phyloP scores from a whole-genome alignment of 2,888 invertebrate genomes.

The Ptilodon capucinus region DNA sequence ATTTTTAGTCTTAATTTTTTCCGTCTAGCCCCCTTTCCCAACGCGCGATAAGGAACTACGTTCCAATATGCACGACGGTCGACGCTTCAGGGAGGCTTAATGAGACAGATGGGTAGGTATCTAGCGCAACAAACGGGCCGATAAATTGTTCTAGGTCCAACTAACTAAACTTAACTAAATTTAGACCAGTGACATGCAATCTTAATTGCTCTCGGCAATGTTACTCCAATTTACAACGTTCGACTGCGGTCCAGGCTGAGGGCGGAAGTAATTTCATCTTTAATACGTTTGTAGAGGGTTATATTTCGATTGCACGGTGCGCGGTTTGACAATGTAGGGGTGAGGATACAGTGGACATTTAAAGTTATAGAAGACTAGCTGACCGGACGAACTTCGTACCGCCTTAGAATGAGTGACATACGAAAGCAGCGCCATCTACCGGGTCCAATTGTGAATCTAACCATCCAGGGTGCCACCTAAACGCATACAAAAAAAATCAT shows the following conservation, averaged over 20 bases:
- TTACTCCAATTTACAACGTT: conserved; percentile 58
- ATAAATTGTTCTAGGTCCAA: conserved; percentile 61
- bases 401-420: too few species aligned
- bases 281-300: conserved; percentile 24
- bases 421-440: too few species aligned
- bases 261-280: conserved; percentile 25
- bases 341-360: conserved; percentile 21
- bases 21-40: too few species aligned
- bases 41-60: too few species aligned
- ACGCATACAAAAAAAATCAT: too few species aligned
- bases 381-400: too few species aligned
- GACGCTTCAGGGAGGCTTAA: too few species aligned
- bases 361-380: too few species aligned
- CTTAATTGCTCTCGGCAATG: conserved; percentile 66
- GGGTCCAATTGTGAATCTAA: too few species aligned
- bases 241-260: conserved; percentile 23
- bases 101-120: conserved; percentile 38
- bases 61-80: too few species aligned
- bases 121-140: conserved; percentile 46
- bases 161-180: conserved; percentile 67
- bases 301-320: conserved; percentile 17
- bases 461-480: too few species aligned
- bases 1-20: too few species aligned
- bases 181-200: conserved; percentile 67
- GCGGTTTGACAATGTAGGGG: conserved; percentile 27